A percentile compares a stretch with the other conserved stretches of the same genome.
Evolutionary conservation across 2,797 vertebrate genomes (phyloP).

Genomic region (Catostomus latipinnis): DNA sequence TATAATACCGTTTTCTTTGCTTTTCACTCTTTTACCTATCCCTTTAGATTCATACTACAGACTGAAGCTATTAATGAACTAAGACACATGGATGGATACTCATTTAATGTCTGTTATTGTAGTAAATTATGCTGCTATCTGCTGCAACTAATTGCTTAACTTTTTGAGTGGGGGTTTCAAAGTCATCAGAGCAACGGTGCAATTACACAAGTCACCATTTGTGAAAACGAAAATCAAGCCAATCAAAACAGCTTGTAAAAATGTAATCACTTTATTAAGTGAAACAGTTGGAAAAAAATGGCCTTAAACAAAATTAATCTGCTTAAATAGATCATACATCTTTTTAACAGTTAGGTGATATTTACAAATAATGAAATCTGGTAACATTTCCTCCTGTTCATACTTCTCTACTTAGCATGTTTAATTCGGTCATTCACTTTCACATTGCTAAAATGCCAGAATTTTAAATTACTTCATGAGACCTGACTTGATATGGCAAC

Average conservation of each 20-base stretch:
- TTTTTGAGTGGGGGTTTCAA: slow-evolving; percentile 8
- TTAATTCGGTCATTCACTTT: slow-evolving; percentile 28
- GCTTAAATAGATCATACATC: slow-evolving; percentile 90
- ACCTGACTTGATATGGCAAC: slow-evolving; percentile 14
- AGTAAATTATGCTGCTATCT: slow-evolving; percentile 19
- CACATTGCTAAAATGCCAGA: slow-evolving; percentile 4
- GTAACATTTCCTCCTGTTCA: slow-evolving; percentile 76
- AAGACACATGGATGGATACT: slow-evolving; percentile 15
- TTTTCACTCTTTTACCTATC: not conserved
- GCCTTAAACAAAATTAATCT: slow-evolving; percentile 66
- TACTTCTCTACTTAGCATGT: slow-evolving; percentile 51
- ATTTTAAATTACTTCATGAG: slow-evolving; percentile 19
- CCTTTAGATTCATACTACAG: not conserved
- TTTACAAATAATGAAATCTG: slow-evolving; percentile 89
- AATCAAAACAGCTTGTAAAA: slow-evolving; percentile 57
- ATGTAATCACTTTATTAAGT: slow-evolving; percentile 72
- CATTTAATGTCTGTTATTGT: slow-evolving; percentile 6
- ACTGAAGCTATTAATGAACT: slow-evolving; percentile 25
- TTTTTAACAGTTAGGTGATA: slow-evolving; percentile 80
- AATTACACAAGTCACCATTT: not conserved
- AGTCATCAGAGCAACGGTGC: not conserved
- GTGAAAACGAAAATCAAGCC: slow-evolving; percentile 26
- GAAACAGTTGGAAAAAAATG: slow-evolving; percentile 66
- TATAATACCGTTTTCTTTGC: not conserved
- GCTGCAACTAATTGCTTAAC: slow-evolving; percentile 21